Evolutionary conservation across 2,113 vertebrate genomes (phyloP).

Genomic region (Centrocercus urophasianus): DNA sequence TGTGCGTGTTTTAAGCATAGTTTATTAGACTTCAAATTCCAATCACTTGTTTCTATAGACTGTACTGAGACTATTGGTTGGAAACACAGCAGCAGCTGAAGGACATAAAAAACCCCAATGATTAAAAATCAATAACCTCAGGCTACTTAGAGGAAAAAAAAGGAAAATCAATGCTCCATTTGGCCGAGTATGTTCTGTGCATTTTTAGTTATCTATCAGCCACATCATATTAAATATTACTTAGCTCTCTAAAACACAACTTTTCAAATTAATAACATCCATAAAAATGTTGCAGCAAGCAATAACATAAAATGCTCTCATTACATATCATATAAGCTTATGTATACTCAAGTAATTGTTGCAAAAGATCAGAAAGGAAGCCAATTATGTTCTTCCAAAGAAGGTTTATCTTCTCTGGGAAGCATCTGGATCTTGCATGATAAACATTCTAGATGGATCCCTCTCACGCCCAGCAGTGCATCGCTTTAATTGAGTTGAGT

Average conservation of each 20-base stretch:
- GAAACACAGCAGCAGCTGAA: not conserved
- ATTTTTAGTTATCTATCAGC: conserved; percentile 35
- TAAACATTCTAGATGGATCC: fast-evolving
- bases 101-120: not conserved
- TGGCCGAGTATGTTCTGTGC: not conserved
- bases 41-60: not conserved
- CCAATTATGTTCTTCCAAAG: not conserved
- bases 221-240: not conserved
- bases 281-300: not conserved
- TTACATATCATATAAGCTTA: not conserved
- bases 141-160: not conserved
- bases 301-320: not conserved
- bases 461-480: not conserved
- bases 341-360: not conserved
- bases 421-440: not conserved
- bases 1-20: not conserved
- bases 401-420: not conserved
- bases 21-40: conserved; percentile 4
- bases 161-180: conserved; percentile 14
- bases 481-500: fast-evolving
- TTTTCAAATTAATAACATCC: conserved; percentile 14
- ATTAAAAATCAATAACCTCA: not conserved
- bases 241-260: not conserved
- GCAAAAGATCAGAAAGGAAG: not conserved
- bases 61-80: not conserved